phyloP scores from a whole-genome alignment of 2,888 invertebrate species.

The Trilocha varians region DNA sequence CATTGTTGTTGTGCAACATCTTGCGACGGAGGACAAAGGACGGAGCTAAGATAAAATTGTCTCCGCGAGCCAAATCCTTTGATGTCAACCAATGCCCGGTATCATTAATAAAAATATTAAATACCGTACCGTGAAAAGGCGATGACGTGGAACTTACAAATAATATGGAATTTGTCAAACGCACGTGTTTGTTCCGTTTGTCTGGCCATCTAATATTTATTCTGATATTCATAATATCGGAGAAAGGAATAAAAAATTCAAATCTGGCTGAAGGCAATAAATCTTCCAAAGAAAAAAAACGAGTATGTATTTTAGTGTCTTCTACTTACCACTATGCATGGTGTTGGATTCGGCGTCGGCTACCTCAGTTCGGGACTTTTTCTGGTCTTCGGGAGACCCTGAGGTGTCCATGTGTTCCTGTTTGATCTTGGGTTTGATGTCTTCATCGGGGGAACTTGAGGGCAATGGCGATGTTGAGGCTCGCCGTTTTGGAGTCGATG shows the following conservation, averaged over 20 bases:
- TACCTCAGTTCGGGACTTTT: slow-evolving; percentile 85
- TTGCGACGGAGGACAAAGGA: slow-evolving; percentile 54
- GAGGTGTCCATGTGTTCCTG: slow-evolving; percentile 79
- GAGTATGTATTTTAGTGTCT: slow-evolving; percentile 7
- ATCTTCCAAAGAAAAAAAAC: not conserved
- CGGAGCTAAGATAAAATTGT: slow-evolving; percentile 59
- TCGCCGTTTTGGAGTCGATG: slow-evolving; percentile 75
- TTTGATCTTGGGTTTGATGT: slow-evolving; percentile 74
- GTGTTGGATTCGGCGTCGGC: slow-evolving; percentile 93
- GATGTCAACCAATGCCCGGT: slow-evolving; percentile 34
- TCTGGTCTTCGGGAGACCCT: slow-evolving; percentile 77
- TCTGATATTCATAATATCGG: not conserved
- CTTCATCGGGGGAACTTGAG: slow-evolving; percentile 66
- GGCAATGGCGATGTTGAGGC: slow-evolving; percentile 72
- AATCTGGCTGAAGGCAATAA: not conserved
- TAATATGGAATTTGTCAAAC: slow-evolving; percentile 33
- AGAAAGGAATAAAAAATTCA: not conserved
- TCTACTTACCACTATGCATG: slow-evolving; percentile 87
- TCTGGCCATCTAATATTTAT: slow-evolving; percentile 11
- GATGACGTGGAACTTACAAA: slow-evolving; percentile 33
- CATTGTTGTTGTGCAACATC: slow-evolving; percentile 62
- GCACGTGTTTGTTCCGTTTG: slow-evolving; percentile 31
- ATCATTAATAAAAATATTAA: slow-evolving; percentile 62
- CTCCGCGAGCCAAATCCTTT: slow-evolving; percentile 52
- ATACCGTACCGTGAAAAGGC: slow-evolving; percentile 43